These are phyloP conservation scores for Watsonalla binaria DNA, from an alignment of 2,888 invertebrate genomes.

Conservation along the genomic window DNA sequence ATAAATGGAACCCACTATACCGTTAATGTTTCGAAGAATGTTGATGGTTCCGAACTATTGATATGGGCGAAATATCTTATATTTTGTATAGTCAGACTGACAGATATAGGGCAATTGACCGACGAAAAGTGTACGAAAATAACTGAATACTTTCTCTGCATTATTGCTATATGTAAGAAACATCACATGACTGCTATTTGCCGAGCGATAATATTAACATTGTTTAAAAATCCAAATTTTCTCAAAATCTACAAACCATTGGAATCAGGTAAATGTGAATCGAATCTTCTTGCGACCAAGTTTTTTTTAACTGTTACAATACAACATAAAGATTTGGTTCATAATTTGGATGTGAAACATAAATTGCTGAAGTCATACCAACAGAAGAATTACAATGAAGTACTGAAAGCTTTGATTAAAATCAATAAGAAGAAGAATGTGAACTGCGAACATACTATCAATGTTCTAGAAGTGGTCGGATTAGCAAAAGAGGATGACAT, in stretches of 20 bases:
- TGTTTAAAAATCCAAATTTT: slow-evolving; percentile 61
- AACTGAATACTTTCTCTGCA: slow-evolving; percentile 43
- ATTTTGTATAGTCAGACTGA: slow-evolving; percentile 55
- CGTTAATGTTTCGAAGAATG: slow-evolving; percentile 28
- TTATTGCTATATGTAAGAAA: slow-evolving; percentile 49
- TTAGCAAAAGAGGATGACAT: slow-evolving; percentile 57
- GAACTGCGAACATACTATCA: slow-evolving; percentile 50
- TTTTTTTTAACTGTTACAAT: slow-evolving; percentile 51
- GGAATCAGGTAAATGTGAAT: slow-evolving; percentile 41
- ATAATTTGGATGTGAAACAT: slow-evolving; percentile 47
- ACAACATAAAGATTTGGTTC: slow-evolving; percentile 44
- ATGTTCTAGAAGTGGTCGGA: slow-evolving; percentile 63
- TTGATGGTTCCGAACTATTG: slow-evolving; percentile 56
- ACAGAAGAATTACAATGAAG: slow-evolving; percentile 71
- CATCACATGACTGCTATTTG: slow-evolving; percentile 47
- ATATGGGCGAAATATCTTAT: slow-evolving; percentile 66
- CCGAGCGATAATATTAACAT: slow-evolving; percentile 43
- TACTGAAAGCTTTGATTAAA: slow-evolving; percentile 68
- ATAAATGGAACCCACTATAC: slow-evolving; percentile 38
- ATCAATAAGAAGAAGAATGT: slow-evolving; percentile 56
- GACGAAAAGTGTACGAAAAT: slow-evolving; percentile 44
- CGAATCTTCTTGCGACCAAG: slow-evolving; percentile 47
- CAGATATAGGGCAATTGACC: slow-evolving; percentile 45
- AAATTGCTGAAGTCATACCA: slow-evolving; percentile 69
- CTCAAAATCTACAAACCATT: slow-evolving; percentile 60